Evolutionary conservation across 1,140 invertebrate genomes (phyloP), one percentile per base, ranked within the genome.

Genomic region (Macrocentrus cingulum): DNA sequence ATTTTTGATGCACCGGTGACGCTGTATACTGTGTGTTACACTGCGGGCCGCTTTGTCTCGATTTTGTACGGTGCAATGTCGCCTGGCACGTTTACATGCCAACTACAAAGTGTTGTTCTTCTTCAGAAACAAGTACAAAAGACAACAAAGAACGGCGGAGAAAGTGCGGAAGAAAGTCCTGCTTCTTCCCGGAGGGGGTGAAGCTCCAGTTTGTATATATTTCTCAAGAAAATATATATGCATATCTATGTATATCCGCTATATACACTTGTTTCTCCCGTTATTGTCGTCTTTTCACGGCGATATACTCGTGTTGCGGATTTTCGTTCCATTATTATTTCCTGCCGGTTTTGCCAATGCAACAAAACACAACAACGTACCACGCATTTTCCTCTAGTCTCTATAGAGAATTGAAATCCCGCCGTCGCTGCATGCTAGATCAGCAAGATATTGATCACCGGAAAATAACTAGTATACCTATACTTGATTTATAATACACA

Each of bases 61-160:
- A 46, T n/a, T n/a, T 16, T 29, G 22, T 32, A 20, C 22, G 25
- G 8, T 11, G 20, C 22, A 18, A 56, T 22, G 34, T 18, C 36
- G 51, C 6, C 51, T 7, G 13, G 41, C 56, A 37, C 59, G 61
- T 68, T 69, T 67, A 67, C 67, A 67, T 60, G 56, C 50, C 44
- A 23, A 52, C 39, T 65, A 66, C 65, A 70, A 70, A 68, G 57
- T 68, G 65, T 70, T 68, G 64, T 66, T 54, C 45, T n/a, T n/a
- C n/a, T n/a, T n/a, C 20, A 15, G 51, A 36, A 41, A 64, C 57
- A 68, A 44, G 42, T 13, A 45, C 46, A 41, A 55, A 63, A 66
- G 59, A 61, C 58, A 62, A 67, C 56, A 61, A 62, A 64, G 64
- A 48, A 46, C 8, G 25, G 15, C 18, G 16, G 9, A 39, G 25